A percentile compares a stretch with the other conserved stretches of the same genome.
phyloP scores from a whole-genome alignment of 2,113 vertebrate genomes.

The Phalacrocorax carbo region DNA sequence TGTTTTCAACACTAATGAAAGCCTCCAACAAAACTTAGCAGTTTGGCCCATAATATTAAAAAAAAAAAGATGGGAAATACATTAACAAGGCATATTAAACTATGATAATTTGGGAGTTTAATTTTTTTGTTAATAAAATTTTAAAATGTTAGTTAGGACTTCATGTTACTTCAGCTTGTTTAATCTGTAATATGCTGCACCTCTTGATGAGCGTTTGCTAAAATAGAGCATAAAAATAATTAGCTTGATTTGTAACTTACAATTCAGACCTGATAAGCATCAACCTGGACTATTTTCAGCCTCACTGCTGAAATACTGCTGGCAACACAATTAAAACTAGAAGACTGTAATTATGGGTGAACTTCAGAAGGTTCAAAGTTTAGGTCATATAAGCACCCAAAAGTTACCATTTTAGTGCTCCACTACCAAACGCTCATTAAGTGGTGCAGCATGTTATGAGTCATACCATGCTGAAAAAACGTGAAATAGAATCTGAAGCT shows the following conservation, averaged over 20 bases:
- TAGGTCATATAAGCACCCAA: slow-evolving; percentile 61
- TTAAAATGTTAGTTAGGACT: neutral
- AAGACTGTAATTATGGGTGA: neutral
- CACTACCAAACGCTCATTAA: slow-evolving; percentile 26
- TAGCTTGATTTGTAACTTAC: neutral
- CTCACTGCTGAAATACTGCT: neutral
- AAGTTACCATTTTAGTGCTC: slow-evolving; percentile 2
- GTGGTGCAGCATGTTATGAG: slow-evolving; percentile 4
- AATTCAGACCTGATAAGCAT: slow-evolving; percentile 4
- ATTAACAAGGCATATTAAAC: neutral
- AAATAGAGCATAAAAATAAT: slow-evolving; percentile 11
- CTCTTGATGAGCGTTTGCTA: slow-evolving; percentile 62
- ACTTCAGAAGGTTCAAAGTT: slow-evolving; percentile 3
- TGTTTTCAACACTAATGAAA: neutral
- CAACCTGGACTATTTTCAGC: neutral
- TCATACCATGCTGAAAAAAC: slow-evolving; percentile 17
- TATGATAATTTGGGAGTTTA: neutral
- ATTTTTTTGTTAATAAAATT: neutral
- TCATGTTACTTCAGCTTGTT: neutral
- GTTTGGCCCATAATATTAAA: neutral
- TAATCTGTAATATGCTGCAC: slow-evolving; percentile 50
- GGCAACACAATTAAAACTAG: neutral
- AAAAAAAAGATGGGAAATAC: neutral
- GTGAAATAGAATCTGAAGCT: neutral
- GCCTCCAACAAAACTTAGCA: neutral